These are phyloP conservation scores for Podotricha telesiphe DNA, from an alignment of 2,888 invertebrate genomes.

Conservation along the genomic window DNA sequence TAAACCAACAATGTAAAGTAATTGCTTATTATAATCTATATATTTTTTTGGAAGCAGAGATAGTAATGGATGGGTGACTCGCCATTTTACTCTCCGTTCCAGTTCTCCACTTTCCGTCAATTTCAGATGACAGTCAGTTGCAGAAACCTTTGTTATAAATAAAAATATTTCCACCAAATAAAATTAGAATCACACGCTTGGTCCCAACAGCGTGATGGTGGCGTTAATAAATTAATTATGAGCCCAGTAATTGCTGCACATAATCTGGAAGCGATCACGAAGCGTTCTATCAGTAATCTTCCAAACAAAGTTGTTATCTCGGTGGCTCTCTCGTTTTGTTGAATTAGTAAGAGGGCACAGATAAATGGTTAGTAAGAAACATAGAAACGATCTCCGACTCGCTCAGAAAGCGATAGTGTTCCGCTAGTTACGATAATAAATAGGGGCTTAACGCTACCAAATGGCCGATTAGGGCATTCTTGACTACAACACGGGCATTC, in stretches of 20 bases:
- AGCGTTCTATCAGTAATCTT: constrained; percentile 59
- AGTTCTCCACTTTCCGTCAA: no score
- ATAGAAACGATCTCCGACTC: constrained; percentile 62
- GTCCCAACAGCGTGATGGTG: neutral
- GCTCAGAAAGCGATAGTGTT: constrained; percentile 73
- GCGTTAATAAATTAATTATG: constrained; percentile 2
- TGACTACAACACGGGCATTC: constrained; percentile 61
- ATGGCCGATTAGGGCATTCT: constrained; percentile 55
- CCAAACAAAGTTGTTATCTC: constrained; percentile 67
- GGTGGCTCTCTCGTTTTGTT: constrained; percentile 65
- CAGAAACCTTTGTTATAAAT: no score
- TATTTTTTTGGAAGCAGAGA: no score
- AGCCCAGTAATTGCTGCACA: neutral
- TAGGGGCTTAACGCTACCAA: constrained; percentile 49
- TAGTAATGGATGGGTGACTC: no score
- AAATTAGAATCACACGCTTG: neutral
- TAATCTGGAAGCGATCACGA: constrained; percentile 54
- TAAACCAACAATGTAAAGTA: no score
- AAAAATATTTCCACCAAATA: neutral
- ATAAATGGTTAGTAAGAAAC: constrained; percentile 49
- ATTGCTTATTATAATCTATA: no score
- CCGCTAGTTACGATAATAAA: constrained; percentile 68
- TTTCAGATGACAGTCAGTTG: no score
- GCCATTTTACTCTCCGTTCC: no score
- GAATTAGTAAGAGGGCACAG: constrained; percentile 72